Conservation (phyloP, 2,888 invertebrate genomes). For the Hoplodrina ambigua region DNA sequence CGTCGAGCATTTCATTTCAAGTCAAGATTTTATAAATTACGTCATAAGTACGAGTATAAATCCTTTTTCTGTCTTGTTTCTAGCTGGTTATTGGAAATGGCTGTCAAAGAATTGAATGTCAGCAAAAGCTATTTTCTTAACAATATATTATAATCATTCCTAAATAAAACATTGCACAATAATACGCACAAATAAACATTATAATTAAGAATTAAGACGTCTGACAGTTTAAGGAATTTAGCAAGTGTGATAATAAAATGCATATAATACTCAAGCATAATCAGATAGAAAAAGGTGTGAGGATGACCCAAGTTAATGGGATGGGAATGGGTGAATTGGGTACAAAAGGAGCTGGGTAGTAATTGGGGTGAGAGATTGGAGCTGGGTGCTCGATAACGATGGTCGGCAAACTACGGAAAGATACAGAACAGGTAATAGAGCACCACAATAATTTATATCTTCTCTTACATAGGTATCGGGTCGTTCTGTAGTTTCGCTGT, state of each 20-base stretch:
- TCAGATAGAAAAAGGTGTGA: conserved; percentile 64
- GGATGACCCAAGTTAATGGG: conserved; percentile 63
- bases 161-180: neutral
- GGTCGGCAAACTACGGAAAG: conserved; percentile 38
- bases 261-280: conserved; percentile 55
- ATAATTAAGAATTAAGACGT: conserved; percentile 1
- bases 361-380: conserved; percentile 65
- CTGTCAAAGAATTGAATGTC: neutral
- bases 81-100: neutral
- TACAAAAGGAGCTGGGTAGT: conserved; percentile 63
- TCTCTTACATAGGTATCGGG: conserved; percentile 1
- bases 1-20: conserved; percentile 54
- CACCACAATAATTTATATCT: conserved; percentile 33
- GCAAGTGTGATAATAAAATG: conserved; percentile 45
- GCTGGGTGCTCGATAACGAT: conserved; percentile 58
- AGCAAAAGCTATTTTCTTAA: neutral
- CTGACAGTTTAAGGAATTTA: conserved; percentile 19
- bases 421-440: conserved; percentile 37
- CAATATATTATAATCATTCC: neutral
- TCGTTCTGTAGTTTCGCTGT: neutral
- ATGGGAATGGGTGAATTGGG: conserved; percentile 67
- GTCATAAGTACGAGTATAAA: neutral
- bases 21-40: conserved; percentile 54
- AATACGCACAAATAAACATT: neutral
- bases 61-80: conserved; percentile 17